Base-by-base conservation (phyloP, 2,888 invertebrate genomes). In the Sycophila texana region DNA sequence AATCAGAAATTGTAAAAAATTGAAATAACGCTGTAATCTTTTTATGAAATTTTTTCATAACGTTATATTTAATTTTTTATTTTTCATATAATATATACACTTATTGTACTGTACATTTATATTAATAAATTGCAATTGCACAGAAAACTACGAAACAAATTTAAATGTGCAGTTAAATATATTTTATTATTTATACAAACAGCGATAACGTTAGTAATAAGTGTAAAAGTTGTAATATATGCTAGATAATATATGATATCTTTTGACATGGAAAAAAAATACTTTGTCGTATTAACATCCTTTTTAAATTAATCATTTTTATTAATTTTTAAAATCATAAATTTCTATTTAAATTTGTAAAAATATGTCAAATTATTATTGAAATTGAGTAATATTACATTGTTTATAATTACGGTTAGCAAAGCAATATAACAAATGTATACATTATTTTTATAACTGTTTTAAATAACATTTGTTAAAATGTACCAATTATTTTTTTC, bases 151-250 rank as follows among this genome's bases (percentile, higher is more conserved):
- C 65, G 20, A 14, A 65, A 13, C n/a, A 63, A 65, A 74, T 4
- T 51, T 66, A 55, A 51, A 61, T 39, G 70, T 58, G 65, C 71
- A 49, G 53, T 71, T 47, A 53, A 72, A 66, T 77, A 80, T 77
- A 80, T 80, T 77, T 80, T 77, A 80, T 77, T 80, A 77, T 77
- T 80, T 77, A 66, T 70, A 74, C 26, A 30, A 7, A 58, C 65
- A 73, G 61, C 20, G 49, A 67, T 76, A 73, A 76, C 61, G 14
- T 47, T 51, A 73, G 30, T 53, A 74, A n/a, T 16, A 60, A 30
- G 26, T 74, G 7, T 73, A 80, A 73, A 51, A 80, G 72, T 57
- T 75, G 77, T 80, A 77, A 63, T 70, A 77, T 72, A 75, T 26
- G 10, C 39, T 74, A 71, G 30, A 77, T 14, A 58, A 65, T 26